Conservation (phyloP, 2,113 vertebrate genomes). For the Cisticola juncidis region DNA sequence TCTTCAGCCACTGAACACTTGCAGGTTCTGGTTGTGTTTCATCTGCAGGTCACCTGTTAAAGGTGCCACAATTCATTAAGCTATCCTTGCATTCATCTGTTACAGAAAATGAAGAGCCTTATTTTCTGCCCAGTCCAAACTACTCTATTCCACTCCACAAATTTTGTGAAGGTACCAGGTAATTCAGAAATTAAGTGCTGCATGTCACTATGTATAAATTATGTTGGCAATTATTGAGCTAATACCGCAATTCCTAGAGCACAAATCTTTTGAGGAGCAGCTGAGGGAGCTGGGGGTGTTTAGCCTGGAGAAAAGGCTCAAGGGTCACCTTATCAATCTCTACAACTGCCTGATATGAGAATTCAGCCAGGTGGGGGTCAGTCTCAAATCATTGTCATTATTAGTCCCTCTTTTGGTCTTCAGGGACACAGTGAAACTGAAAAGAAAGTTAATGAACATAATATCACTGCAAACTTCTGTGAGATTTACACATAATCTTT, state of each 20-base stretch:
- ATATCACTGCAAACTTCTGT: neutral
- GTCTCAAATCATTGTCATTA: neutral
- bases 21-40: neutral
- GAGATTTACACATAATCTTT: neutral
- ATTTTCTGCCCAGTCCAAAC: neutral
- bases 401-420: neutral
- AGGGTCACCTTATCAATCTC: neutral
- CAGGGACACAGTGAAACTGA: neutral
- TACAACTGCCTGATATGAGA: neutral
- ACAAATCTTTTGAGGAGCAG: neutral
- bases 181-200: neutral
- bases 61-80: neutral
- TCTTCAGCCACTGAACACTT: neutral
- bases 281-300: neutral
- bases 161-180: neutral
- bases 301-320: neutral
- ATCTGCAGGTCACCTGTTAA: neutral
- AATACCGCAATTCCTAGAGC: neutral
- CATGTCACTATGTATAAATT: neutral
- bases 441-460: neutral
- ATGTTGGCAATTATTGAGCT: neutral
- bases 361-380: too few species aligned
- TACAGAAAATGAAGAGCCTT: neutral
- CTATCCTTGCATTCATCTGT: neutral
- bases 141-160: neutral